Base-by-base conservation (phyloP, 2,888 invertebrate species). In the Netelia virgata region DNA sequence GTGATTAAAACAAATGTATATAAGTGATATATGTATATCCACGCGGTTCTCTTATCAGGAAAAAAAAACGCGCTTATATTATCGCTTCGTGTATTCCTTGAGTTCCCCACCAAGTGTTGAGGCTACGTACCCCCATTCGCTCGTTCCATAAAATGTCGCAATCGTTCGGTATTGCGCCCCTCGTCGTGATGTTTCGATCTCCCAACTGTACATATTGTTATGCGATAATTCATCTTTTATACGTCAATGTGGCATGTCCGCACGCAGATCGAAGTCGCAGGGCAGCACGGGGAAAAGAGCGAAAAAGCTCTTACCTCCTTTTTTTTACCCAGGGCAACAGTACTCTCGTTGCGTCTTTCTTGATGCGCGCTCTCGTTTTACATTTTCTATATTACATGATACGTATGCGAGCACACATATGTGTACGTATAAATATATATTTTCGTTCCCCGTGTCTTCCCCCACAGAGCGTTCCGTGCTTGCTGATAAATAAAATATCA, bases 401-500 rank as follows among this genome's bases (percentile, higher is more conserved):
- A 36, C 8, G 16, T 41, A 41, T 18, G 11, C 16, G 11, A 1
- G 9, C 6, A 11, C 10, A 61, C 16, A 41, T 41, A n/a, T 43
- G 16, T 14, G 20, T 11, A 63, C 18, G 18, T 23, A 50, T 74
- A 41, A 3, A 28, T 63, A 9, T 3, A 55, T 70, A 53, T 53
- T 55, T 69, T 76, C 41, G 3, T 43, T 59, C 16, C 61, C 18
- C 23, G 47, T 53, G 75, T 16, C 66, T 72, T 50, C 59, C 57
- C 36, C 74, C 66, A 57, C 10, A 68, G 55, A n/a, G 55, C 68
- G 57, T 50, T 53, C 59, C 36, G 36, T 23, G 55, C 8, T 53
- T 69, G 61, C 84, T 88, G 90, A 91, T 92, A 91, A 92, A 91
- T 91, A 91, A 92, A 92, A 91, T 92, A 92, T 92, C 90, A 90